phyloP scores from a whole-genome alignment of 1,140 invertebrate genomes.

The Hyles euphorbiae region DNA sequence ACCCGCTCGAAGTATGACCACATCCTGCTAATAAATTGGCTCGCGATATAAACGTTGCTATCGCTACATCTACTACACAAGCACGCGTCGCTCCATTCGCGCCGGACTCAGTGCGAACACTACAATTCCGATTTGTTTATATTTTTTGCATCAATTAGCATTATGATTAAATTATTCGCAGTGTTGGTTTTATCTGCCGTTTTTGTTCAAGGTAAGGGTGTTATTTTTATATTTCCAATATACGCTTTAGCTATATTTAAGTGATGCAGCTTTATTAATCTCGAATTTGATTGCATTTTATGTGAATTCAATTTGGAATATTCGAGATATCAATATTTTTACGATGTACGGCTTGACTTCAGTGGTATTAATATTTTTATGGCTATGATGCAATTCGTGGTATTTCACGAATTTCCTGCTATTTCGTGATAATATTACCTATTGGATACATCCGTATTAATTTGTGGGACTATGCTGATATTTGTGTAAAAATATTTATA shows the following conservation, averaged over 20 bases:
- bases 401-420: too few relatives aligned
- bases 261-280: background rate
- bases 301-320: too few relatives aligned
- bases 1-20: background rate
- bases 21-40: background rate
- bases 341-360: too few relatives aligned
- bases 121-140: constrained; percentile 5
- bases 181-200: constrained; percentile 20
- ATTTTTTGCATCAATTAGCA: constrained; percentile 14
- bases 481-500: too few relatives aligned
- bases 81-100: constrained; percentile 2
- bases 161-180: constrained; percentile 27
- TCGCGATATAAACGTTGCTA: constrained; percentile 6
- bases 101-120: constrained; percentile 2
- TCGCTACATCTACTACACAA: constrained; percentile 5
- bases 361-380: too few relatives aligned
- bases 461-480: too few relatives aligned
- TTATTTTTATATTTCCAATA: too few relatives aligned
- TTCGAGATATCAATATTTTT: too few relatives aligned
- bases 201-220: constrained; percentile 28
- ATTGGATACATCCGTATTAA: too few relatives aligned
- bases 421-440: too few relatives aligned
- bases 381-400: too few relatives aligned
- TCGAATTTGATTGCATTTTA: too few relatives aligned
- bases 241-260: constrained; percentile 3